Evolutionary conservation across 2,113 vertebrate genomes (phyloP).

Genomic region (Cyprinus carpio): DNA sequence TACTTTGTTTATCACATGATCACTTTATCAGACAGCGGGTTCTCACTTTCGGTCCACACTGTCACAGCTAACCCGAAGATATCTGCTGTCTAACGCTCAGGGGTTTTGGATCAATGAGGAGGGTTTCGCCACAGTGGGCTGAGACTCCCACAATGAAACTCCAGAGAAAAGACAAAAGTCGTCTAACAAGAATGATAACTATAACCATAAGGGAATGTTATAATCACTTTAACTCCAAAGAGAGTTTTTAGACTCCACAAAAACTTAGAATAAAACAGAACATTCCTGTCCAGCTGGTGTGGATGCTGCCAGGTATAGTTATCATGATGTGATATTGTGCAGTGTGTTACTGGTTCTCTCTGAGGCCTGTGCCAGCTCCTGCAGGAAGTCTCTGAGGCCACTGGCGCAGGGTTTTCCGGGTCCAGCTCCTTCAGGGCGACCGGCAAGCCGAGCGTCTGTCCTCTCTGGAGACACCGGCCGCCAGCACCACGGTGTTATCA

Average conservation of each 20-base stretch:
- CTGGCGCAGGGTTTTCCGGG: conserved; percentile 79
- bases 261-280: too few relatives aligned
- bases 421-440: conserved; percentile 75
- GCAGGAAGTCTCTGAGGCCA: conserved; percentile 86
- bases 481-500: conserved; percentile 69
- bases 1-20: too few relatives aligned
- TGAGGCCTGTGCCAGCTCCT: conserved; percentile 83
- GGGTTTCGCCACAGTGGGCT: too few relatives aligned
- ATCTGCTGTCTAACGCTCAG: too few relatives aligned
- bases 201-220: too few relatives aligned
- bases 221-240: too few relatives aligned
- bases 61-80: neutral
- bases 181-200: too few relatives aligned
- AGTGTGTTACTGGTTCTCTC: conserved; percentile 78
- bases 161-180: too few relatives aligned
- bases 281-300: too few relatives aligned
- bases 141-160: too few relatives aligned
- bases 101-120: neutral
- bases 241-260: too few relatives aligned
- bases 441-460: conserved; percentile 59
- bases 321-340: neutral
- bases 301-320: too few relatives aligned
- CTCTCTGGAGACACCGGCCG: conserved; percentile 76
- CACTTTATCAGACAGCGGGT: neutral
- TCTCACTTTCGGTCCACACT: neutral